A percentile compares a stretch with the other conserved stretches of the same genome.
These are phyloP conservation scores for Burhinus oedicnemus DNA, from an alignment of 2,113 vertebrate genomes.

Conservation along the genomic window DNA sequence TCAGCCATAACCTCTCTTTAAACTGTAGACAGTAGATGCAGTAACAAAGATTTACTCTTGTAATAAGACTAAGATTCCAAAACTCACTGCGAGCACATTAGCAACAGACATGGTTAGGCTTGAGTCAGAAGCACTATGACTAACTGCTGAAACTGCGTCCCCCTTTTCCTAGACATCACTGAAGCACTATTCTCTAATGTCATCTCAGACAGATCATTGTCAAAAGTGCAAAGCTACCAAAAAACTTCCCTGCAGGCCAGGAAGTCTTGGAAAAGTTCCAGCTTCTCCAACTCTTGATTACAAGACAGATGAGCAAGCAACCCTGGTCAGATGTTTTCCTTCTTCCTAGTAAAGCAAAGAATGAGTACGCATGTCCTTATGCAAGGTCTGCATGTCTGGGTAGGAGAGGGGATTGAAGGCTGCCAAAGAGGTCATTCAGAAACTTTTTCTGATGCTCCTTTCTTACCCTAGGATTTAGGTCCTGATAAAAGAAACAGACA, in stretches of 20 bases:
- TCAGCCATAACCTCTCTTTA: not conserved
- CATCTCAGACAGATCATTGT: not conserved
- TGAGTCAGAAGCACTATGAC: not conserved
- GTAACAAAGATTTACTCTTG: not conserved
- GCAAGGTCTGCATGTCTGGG: not conserved
- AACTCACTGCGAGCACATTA: not conserved
- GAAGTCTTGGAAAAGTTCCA: not conserved
- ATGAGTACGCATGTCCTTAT: not conserved
- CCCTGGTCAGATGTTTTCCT: not conserved
- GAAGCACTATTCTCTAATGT: not conserved
- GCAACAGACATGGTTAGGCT: not conserved
- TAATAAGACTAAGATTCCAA: not conserved
- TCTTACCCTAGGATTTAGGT: not conserved
- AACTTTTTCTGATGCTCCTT: not conserved
- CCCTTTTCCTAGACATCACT: not conserved
- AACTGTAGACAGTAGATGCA: not conserved
- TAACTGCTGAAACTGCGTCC: not conserved
- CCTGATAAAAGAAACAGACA: not conserved
- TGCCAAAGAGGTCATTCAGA: not conserved
- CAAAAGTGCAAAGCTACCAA: not conserved
- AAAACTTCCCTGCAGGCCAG: not conserved
- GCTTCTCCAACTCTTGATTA: not conserved
- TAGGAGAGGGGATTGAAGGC: not conserved
- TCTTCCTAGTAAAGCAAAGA: not conserved
- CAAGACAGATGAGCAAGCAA: not conserved